Conservation (phyloP, 2,888 invertebrate species). For the Nomada lathburiana region DNA sequence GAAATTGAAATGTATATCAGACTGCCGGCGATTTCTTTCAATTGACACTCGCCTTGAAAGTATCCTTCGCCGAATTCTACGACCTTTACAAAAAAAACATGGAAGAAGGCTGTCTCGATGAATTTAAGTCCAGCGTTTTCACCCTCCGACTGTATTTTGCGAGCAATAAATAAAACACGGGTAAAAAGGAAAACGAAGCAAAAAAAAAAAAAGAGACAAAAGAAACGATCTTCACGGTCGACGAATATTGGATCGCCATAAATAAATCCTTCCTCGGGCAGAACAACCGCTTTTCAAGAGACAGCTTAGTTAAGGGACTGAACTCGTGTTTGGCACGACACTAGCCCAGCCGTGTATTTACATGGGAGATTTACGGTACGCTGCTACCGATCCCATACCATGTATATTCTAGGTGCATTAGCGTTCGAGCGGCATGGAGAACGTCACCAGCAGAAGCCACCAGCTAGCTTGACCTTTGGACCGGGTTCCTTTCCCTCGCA, state of each 20-base stretch:
- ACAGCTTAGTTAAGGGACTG: slow-evolving; percentile 59
- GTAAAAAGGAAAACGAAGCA: background rate
- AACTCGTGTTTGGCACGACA: slow-evolving; percentile 54
- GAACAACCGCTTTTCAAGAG: slow-evolving; percentile 44
- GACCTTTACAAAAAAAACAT: background rate
- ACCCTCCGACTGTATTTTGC: too few relatives aligned
- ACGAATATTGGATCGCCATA: slow-evolving; percentile 27
- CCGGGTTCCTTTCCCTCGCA: slow-evolving; percentile 52
- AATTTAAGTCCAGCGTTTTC: too few relatives aligned
- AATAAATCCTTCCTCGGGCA: slow-evolving; percentile 47
- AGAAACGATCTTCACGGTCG: background rate
- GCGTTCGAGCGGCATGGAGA: slow-evolving; percentile 61
- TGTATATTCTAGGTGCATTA: slow-evolving; percentile 67
- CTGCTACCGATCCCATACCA: slow-evolving; percentile 59
- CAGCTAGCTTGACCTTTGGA: slow-evolving; percentile 65
- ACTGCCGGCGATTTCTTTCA: too few relatives aligned
- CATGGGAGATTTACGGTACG: slow-evolving; percentile 69
- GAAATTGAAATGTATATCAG: background rate
- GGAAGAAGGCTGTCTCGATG: too few relatives aligned
- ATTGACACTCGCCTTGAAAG: too few relatives aligned
- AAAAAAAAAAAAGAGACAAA: background rate
- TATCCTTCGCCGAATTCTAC: too few relatives aligned
- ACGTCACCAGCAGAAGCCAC: slow-evolving; percentile 64
- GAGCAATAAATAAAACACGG: background rate
- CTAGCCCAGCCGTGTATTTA: slow-evolving; percentile 66